phyloP scores from a whole-genome alignment of 2,888 invertebrate species.

The Penaeus monodon region DNA sequence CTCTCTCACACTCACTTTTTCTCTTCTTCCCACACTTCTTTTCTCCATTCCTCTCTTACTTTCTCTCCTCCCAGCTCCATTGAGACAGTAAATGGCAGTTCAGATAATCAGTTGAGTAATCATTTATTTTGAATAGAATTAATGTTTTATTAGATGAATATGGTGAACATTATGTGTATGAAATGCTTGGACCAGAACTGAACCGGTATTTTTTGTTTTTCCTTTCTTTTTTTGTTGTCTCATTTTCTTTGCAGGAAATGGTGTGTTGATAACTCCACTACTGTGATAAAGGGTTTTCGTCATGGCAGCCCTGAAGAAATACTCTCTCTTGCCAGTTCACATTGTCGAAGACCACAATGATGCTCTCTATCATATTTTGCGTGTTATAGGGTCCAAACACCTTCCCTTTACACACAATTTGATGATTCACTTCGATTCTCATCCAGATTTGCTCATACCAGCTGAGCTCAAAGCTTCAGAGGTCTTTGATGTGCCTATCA shows the following conservation, averaged over 20 bases:
- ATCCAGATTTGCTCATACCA: slow-evolving; percentile 91
- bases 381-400: slow-evolving; percentile 75
- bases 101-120: too few species aligned
- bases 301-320: slow-evolving; percentile 36
- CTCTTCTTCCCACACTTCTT: too few species aligned
- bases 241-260: not conserved
- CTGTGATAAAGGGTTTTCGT: not conserved
- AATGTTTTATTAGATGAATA: too few species aligned
- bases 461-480: slow-evolving; percentile 81
- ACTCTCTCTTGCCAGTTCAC: slow-evolving; percentile 43
- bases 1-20: too few species aligned
- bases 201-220: too few species aligned
- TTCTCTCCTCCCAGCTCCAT: too few species aligned
- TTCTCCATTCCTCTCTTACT: too few species aligned
- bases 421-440: slow-evolving; percentile 90
- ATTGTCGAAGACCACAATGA: slow-evolving; percentile 66
- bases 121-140: too few species aligned
- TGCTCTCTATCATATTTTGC: slow-evolving; percentile 60
- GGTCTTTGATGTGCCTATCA: slow-evolving; percentile 79
- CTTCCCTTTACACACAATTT: slow-evolving; percentile 82
- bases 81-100: too few species aligned
- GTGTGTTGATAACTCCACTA: not conserved
- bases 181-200: too few species aligned
- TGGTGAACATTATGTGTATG: too few species aligned
- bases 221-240: too few species aligned